phyloP scores from a whole-genome alignment of 2,797 vertebrate species.

The Pempheris klunzingeri region DNA sequence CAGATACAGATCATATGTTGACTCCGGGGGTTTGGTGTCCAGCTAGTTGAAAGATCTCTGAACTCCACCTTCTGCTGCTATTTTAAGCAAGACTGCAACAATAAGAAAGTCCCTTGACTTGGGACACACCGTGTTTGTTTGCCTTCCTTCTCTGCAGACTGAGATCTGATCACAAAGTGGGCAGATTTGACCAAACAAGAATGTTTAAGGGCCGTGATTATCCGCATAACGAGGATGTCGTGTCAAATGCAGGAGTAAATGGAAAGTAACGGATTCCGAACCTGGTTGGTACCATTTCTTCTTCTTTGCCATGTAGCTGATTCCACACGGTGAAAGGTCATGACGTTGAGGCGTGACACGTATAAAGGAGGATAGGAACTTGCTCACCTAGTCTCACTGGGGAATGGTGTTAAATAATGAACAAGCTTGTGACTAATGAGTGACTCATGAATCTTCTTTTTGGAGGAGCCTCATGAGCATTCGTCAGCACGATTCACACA shows the following conservation, averaged over 20 bases:
- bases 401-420: slow-evolving; percentile 67
- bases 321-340: slow-evolving; percentile 35
- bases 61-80: neutral
- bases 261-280: slow-evolving; percentile 6
- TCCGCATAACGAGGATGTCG: neutral
- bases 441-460: slow-evolving; percentile 69
- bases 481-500: slow-evolving; percentile 41
- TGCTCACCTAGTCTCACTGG: slow-evolving; percentile 28
- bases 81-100: neutral
- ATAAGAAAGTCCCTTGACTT: neutral
- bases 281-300: neutral
- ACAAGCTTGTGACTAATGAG: slow-evolving; percentile 64
- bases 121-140: neutral
- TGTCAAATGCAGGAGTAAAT: neutral
- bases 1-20: neutral
- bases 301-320: neutral
- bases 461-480: slow-evolving; percentile 33
- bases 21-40: neutral
- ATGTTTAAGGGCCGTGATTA: neutral
- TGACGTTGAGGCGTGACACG: neutral
- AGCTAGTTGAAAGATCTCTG: neutral
- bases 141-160: neutral
- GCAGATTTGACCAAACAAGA: neutral
- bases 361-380: slow-evolving; percentile 31
- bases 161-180: neutral